Evolutionary conservation across 2,113 vertebrate genomes (phyloP), one percentile per base, ranked within the genome.

Genomic region (Phrynocephalus versicolor): DNA sequence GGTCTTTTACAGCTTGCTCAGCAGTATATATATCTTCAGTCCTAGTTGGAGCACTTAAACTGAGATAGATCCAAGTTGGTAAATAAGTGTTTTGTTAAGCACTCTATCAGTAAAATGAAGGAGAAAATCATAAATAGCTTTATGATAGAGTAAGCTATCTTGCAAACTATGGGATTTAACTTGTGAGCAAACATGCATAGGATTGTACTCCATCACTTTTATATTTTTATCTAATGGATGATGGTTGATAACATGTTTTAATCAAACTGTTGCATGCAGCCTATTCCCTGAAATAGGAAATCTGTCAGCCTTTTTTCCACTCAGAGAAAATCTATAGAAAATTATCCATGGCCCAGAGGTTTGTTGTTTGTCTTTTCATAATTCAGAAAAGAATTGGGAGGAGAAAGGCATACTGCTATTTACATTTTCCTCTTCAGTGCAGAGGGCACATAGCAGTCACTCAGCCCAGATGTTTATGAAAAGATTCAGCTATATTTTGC

Each of bases 351-450:
- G 89, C 85, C 85, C 87, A 89, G 79, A 87, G 51, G 81, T 84
- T 88, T 91, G 89, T 91, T 87, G 79, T 84, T 90, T 73, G 67
- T 67, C 41, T 88, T 10, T n/a, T 89, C n/a, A 57, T n/a, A 87
- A 85, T 1, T 78, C 85, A 90, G 81, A 83, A 90, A 91, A 89
- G 73, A 9, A 7, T 87, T 25, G 45, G 18, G 21, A 19, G 39
- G 12, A 12, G 27, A 15, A 25, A 58, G 51, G 51, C 88, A 90
- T 87, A 84, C 78, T 58, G 75, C 79, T 89, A 85, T 94, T 95
- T 93, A 91, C 88, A 91, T 33, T 91, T 95, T 88, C 87, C 77
- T 77, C 90, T 88, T 69, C 60, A 84, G 72, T 90, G 70, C 0
- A 67, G 58, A 87, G 82, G 51, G 79, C 58, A 1, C 55, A 80